These are phyloP conservation scores for Zelleria hepariella DNA, from an alignment of 2,888 invertebrate genomes.

Conservation along the genomic window DNA sequence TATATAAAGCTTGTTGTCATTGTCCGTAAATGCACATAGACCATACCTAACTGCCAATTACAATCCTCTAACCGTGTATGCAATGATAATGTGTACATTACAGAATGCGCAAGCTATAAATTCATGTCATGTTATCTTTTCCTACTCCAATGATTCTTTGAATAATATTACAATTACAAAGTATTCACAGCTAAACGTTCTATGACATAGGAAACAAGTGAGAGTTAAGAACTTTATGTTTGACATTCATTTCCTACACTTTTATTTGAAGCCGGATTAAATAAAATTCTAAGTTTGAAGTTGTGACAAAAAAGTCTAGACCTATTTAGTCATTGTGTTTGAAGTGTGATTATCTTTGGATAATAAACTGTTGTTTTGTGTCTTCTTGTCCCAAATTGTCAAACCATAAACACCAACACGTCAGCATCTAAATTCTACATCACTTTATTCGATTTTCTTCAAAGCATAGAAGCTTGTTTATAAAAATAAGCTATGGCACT, in stretches of 20 bases:
- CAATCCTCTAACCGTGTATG: conserved; percentile 24
- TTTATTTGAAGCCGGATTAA: too few species aligned
- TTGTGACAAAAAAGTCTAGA: too few species aligned
- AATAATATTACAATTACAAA: background rate
- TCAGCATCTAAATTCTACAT: background rate
- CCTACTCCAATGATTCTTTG: background rate
- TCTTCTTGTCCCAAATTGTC: too few species aligned
- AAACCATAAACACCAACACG: too few species aligned
- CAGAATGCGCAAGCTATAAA: conserved; percentile 16
- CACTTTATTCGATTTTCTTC: background rate
- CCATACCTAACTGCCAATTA: conserved; percentile 32
- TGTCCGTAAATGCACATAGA: conserved; percentile 30
- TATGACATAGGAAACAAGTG: too few species aligned
- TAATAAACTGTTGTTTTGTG: too few species aligned
- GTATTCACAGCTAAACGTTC: too few species aligned
- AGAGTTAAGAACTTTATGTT: too few species aligned
- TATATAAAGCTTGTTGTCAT: conserved; percentile 39
- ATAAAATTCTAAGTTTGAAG: too few species aligned
- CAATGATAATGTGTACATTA: conserved; percentile 26
- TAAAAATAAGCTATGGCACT: background rate
- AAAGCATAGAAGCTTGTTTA: background rate
- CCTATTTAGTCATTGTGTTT: too few species aligned
- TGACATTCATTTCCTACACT: too few species aligned
- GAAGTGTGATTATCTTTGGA: too few species aligned
- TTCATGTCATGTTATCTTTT: conserved; percentile 13